These are phyloP conservation scores for Nezara viridula DNA, from an alignment of 2,888 invertebrate species.

Conservation along the genomic window DNA sequence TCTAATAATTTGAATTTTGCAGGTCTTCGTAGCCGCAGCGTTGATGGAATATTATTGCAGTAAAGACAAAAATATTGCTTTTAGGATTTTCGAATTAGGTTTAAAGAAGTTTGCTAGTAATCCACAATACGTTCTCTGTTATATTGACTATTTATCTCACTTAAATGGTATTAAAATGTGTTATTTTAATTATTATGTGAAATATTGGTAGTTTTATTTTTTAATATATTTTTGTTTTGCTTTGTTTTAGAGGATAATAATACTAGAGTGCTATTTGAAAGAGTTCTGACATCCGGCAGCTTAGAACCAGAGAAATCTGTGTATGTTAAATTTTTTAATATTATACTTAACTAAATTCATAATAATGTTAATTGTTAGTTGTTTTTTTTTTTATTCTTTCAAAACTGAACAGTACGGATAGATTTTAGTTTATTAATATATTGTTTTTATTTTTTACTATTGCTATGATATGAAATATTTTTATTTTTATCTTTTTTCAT, in stretches of 20 bases:
- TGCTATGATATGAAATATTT: neutral
- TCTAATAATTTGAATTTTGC: slow-evolving; percentile 69
- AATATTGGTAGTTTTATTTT: neutral
- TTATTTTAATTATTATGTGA: neutral
- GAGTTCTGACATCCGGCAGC: slow-evolving; percentile 93
- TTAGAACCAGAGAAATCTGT: slow-evolving; percentile 92
- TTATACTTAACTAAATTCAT: too few species aligned
- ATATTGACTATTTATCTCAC: slow-evolving; percentile 97
- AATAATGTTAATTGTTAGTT: too few species aligned
- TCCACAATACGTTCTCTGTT: slow-evolving; percentile 95
- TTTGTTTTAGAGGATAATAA: slow-evolving; percentile 93
- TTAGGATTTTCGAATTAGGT: slow-evolving; percentile 96
- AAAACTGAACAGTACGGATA: too few species aligned
- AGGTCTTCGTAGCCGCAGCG: slow-evolving; percentile 97
- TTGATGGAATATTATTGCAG: slow-evolving; percentile 99
- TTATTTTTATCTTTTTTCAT: neutral
- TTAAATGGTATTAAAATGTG: slow-evolving; percentile 82
- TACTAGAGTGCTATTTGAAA: slow-evolving; percentile 97
- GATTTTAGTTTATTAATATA: too few species aligned
- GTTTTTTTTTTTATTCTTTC: too few species aligned
- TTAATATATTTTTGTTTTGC: slow-evolving; percentile 50
- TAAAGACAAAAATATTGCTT: slow-evolving; percentile 97
- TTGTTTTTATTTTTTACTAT: too few species aligned
- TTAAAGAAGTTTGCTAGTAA: slow-evolving; percentile 96
- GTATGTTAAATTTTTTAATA: slow-evolving; percentile 70